These are phyloP conservation scores for Hyposoter didymator DNA, from an alignment of 2,888 invertebrate genomes.

Conservation along the genomic window DNA sequence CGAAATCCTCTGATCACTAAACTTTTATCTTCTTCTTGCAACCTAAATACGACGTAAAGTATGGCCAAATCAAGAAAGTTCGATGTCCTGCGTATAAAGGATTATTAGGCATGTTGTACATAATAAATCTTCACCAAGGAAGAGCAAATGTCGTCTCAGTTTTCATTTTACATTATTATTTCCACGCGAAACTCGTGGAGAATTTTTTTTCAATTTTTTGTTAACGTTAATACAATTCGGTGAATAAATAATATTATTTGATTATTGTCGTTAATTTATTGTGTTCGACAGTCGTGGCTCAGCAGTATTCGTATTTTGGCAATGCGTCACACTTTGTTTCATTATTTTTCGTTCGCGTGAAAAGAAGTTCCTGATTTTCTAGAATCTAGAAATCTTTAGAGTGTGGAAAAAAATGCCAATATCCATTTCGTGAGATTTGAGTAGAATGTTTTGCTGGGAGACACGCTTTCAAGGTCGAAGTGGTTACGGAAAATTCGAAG, in stretches of 20 bases:
- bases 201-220: neutral
- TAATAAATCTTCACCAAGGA: conserved; percentile 69
- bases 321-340: neutral
- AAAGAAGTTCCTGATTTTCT: too few species aligned
- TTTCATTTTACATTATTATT: conserved; percentile 45
- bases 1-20: conserved; percentile 52
- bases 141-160: conserved; percentile 40
- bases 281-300: neutral
- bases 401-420: too few species aligned
- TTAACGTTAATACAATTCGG: neutral
- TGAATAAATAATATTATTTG: conserved; percentile 1
- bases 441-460: neutral
- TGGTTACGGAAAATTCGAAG: too few species aligned
- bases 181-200: neutral
- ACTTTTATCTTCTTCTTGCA: conserved; percentile 59
- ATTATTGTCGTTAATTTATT: neutral
- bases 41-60: conserved; percentile 51
- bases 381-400: too few species aligned
- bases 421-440: too few species aligned
- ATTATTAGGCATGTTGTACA: conserved; percentile 69
- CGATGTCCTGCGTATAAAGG: conserved; percentile 64
- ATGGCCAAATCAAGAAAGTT: conserved; percentile 59
- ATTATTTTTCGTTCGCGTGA: neutral
- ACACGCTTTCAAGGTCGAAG: neutral
- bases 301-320: neutral